Evolutionary conservation across 2,888 invertebrate genomes (phyloP), one percentile per base, ranked within the genome.

Genomic region (Adineta ricciae): DNA sequence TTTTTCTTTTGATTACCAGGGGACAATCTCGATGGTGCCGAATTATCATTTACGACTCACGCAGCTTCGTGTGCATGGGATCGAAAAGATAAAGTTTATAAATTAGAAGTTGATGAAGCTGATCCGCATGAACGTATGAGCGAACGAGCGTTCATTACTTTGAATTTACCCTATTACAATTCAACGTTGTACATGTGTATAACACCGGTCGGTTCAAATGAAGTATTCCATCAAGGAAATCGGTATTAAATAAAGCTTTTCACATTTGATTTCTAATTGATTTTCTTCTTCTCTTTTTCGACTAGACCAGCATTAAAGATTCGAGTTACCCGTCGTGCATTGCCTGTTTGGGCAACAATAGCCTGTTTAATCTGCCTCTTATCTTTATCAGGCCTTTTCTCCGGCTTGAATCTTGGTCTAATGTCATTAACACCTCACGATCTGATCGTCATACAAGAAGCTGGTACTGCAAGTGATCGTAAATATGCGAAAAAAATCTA

Each of bases 351-450:
- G 78, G 46, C 73, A 36, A 83, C 83, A 14, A 19, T 85, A 9
- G 24, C 73, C 21, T 83, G 87, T 24, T 86, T 88, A 16, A 72
- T 87, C 9, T 56, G 90, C 8, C 94, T 98, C 87, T 92, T 99
- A 73, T 92, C 92, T 87, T 94, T 98, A 88, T 98, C 98, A 0
- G 96, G 97, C 0, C 91, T 99, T 1, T 99, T 99, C 90, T 97
- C 97, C 84, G 99, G 99, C 0, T 92, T 99, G 52, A 99, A 99
- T 90, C 92, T 99, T 50, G 93, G 99, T 0, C 92, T 99, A n/a
- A 97, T 99, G 97, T 94, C 98, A 0, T 91, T 99, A 89, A 97
- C 97, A 90, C 93, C 95, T 88, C 98, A 96, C 0, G 98, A 98
- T 89, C 90, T 98, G 89, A 95, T 96, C 92, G 96, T 98, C 87